A percentile compares a stretch with the other conserved stretches of the same genome.
These are phyloP conservation scores for Anodontia alba DNA, from an alignment of 2,888 invertebrate genomes.

Conservation along the genomic window DNA sequence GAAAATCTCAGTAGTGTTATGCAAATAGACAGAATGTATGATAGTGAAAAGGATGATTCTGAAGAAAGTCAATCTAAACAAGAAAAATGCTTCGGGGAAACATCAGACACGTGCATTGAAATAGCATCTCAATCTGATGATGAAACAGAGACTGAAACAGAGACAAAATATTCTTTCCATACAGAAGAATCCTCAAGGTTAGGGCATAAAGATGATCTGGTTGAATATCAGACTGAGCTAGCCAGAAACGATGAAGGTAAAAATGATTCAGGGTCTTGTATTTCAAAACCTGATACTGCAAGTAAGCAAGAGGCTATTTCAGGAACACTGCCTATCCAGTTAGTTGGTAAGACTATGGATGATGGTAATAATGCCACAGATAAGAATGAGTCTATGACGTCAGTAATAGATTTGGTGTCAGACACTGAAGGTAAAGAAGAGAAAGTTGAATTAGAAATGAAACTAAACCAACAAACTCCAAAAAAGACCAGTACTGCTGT, in stretches of 20 bases:
- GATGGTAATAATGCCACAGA: not conserved
- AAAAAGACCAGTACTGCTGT: not conserved
- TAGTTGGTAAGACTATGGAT: not conserved
- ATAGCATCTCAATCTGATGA: not conserved
- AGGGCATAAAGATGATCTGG: not conserved
- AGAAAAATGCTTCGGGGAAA: not conserved
- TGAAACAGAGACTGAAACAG: not conserved
- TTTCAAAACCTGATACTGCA: too few species aligned
- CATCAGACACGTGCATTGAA: not conserved
- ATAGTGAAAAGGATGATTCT: not conserved
- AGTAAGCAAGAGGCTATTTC: too few species aligned
- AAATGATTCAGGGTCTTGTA: too few species aligned
- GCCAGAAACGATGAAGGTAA: too few species aligned
- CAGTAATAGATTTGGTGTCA: constrained; percentile 12
- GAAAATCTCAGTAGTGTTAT: constrained; percentile 10
- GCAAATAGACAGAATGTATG: not conserved
- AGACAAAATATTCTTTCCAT: not conserved
- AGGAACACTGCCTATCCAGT: too few species aligned
- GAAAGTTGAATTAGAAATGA: not conserved
- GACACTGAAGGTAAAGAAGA: constrained; percentile 15
- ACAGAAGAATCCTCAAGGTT: not conserved
- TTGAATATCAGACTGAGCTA: too few species aligned
- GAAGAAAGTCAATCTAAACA: not conserved
- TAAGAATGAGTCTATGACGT: not conserved
- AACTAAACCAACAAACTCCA: not conserved